A percentile compares a stretch with the other conserved stretches of the same genome.
Conservation (phyloP, 2,797 vertebrate species). For the Trichosurus vulpecula region DNA sequence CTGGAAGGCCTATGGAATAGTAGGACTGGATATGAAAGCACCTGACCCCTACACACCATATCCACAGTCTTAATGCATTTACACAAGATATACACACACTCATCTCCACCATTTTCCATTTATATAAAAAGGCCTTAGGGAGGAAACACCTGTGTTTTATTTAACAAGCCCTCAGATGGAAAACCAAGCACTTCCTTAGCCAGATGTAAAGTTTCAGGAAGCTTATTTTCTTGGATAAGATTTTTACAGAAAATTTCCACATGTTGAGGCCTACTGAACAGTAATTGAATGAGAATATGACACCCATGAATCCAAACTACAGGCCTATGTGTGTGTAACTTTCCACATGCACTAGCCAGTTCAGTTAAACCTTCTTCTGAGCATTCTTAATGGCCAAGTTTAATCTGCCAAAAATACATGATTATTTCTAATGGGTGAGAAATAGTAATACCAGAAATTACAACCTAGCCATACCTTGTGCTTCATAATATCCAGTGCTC, state of each 20-base stretch:
- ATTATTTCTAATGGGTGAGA: conserved; percentile 40
- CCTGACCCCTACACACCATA: neutral
- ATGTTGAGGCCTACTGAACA: conserved; percentile 15
- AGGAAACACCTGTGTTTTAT: conserved; percentile 30
- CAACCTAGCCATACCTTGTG: neutral
- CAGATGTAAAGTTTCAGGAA: neutral
- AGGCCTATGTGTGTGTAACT: conserved; percentile 18
- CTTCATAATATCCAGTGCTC: neutral
- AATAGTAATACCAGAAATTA: neutral
- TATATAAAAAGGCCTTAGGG: conserved; percentile 26
- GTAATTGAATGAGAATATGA: conserved; percentile 29
- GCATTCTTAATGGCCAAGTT: conserved; percentile 44
- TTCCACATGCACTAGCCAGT: conserved; percentile 45
- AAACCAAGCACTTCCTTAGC: neutral
- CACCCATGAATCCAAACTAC: conserved; percentile 34
- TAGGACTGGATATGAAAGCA: neutral
- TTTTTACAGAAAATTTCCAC: conserved; percentile 29
- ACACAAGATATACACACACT: conserved; percentile 6
- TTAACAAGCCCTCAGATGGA: conserved; percentile 35
- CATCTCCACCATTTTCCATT: neutral
- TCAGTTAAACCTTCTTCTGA: neutral
- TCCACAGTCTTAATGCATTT: conserved; percentile 1
- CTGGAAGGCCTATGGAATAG: neutral
- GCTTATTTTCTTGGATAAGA: conserved; percentile 1
- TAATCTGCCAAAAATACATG: conserved; percentile 48